These are phyloP conservation scores for Gavialis gangeticus DNA, from an alignment of 2,113 vertebrate genomes.

Conservation along the genomic window DNA sequence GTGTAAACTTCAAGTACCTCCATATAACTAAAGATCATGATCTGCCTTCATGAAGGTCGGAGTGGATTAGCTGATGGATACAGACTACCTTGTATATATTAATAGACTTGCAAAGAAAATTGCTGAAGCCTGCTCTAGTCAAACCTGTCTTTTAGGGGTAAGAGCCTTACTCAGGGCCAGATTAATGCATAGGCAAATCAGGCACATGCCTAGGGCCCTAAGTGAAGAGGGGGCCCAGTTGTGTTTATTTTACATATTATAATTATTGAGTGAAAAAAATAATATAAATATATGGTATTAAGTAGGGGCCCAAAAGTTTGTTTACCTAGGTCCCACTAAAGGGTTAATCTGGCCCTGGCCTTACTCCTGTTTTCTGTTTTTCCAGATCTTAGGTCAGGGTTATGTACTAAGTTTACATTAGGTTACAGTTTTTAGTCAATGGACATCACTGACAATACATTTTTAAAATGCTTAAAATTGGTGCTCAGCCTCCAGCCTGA, in stretches of 20 bases:
- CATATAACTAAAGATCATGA: background rate
- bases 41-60: background rate
- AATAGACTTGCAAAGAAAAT: background rate
- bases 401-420: background rate
- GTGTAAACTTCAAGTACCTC: background rate
- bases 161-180: background rate
- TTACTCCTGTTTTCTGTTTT: background rate
- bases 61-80: background rate
- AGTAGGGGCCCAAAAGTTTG: no score
- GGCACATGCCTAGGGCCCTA: no score
- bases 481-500: no score
- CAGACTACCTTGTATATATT: background rate
- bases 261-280: no score
- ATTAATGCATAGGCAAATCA: no score
- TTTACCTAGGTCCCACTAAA: no score
- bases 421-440: background rate
- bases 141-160: background rate
- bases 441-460: background rate
- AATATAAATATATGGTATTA: no score
- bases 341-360: no score
- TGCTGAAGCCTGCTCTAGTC: background rate
- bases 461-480: background rate
- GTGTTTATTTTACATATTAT: no score
- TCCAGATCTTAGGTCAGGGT: background rate
- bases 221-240: no score